Percentiles rank a stretch among this genome's conserved stretches.
phyloP scores from a whole-genome alignment of 2,113 vertebrate species.

The Varanus komodoensis region DNA sequence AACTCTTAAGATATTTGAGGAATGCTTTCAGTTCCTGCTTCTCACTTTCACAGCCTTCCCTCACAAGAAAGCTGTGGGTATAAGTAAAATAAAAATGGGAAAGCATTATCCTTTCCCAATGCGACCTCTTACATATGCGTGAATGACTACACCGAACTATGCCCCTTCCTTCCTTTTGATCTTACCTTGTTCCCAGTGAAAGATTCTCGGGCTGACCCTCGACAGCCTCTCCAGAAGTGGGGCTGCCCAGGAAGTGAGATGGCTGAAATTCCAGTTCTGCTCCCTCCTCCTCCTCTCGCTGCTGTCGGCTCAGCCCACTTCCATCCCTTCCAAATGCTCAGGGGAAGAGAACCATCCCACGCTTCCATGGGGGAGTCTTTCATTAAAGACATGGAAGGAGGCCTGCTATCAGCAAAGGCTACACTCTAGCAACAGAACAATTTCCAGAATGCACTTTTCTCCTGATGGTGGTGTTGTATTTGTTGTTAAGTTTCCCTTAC shows the following conservation, averaged over 20 bases:
- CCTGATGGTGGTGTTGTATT: too few relatives aligned
- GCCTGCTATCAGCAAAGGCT: background rate
- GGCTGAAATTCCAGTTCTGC: background rate
- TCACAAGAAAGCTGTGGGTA: background rate
- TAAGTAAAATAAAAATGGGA: background rate
- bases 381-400: background rate
- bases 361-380: background rate
- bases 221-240: background rate
- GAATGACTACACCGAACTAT: background rate
- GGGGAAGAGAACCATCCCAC: too few relatives aligned
- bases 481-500: background rate
- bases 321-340: background rate
- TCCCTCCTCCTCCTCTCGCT: background rate
- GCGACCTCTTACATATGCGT: background rate
- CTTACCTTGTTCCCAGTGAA: background rate
- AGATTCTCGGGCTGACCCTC: background rate
- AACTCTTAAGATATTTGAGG: background rate
- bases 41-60: background rate
- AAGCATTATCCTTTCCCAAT: background rate
- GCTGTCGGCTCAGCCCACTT: background rate
- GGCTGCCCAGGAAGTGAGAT: conserved; percentile 1
- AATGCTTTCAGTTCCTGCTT: too few relatives aligned
- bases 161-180: background rate
- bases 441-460: background rate
- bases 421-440: background rate